These are phyloP conservation scores for Gavia stellata DNA, from an alignment of 2,113 vertebrate species.

Conservation along the genomic window DNA sequence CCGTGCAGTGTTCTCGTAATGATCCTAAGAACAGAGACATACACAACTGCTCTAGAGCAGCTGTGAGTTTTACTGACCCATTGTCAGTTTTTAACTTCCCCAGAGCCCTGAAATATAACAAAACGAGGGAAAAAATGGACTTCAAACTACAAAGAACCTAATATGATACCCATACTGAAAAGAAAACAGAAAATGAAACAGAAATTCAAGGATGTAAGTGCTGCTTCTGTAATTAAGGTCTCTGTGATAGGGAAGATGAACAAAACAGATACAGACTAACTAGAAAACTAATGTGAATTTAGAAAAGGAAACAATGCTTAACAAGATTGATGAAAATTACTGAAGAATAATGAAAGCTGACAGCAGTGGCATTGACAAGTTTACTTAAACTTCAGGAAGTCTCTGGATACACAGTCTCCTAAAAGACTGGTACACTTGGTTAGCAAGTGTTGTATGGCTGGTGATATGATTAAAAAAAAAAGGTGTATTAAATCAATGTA, in stretches of 20 bases:
- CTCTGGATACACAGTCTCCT: not conserved
- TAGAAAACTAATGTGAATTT: not conserved
- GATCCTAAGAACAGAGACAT: not conserved
- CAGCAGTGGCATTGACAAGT: not conserved
- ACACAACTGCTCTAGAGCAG: rapidly evolving
- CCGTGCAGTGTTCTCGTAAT: not conserved
- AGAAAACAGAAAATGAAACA: not conserved
- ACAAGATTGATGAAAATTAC: not conserved
- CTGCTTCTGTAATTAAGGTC: not conserved
- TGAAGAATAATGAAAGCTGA: not conserved
- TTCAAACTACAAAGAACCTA: not conserved
- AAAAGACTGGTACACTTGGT: not conserved
- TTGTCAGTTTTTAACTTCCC: not conserved
- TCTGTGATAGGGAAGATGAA: not conserved
- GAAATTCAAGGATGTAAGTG: not conserved
- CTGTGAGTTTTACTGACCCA: not conserved
- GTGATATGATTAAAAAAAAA: not conserved
- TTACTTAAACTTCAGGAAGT: not conserved
- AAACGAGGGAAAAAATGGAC: not conserved
- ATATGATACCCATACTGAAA: not conserved
- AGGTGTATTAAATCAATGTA: rapidly evolving
- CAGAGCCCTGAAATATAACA: not conserved
- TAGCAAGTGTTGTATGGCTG: not conserved
- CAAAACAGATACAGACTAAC: not conserved
- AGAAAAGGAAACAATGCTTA: not conserved